These are phyloP conservation scores for Nemoura dubitans DNA, from an alignment of 2,888 invertebrate genomes.

Conservation along the genomic window DNA sequence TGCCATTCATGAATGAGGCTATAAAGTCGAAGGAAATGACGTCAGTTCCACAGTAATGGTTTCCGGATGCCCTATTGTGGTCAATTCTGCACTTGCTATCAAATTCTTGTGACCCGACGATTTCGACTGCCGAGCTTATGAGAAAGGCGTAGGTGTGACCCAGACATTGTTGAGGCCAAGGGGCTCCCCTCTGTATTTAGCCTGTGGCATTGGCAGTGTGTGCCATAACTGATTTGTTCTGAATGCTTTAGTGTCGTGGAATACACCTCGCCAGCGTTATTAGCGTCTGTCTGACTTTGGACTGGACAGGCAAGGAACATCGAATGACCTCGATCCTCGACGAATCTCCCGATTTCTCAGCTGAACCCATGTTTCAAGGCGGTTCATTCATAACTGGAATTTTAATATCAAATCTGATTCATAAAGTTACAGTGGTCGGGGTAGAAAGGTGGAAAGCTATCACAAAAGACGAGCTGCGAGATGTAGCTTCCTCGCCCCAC, in stretches of 20 bases:
- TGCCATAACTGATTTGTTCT: neutral
- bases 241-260: neutral
- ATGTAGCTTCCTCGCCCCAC: neutral
- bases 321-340: neutral
- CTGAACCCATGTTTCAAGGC: neutral
- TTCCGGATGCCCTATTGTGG: conserved; percentile 39
- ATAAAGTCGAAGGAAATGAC: conserved; percentile 30
- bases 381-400: conserved; percentile 2
- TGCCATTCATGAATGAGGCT: neutral
- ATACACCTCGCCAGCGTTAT: neutral
- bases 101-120: neutral
- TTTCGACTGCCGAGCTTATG: neutral
- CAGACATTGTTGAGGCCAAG: neutral
- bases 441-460: neutral
- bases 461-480: neutral
- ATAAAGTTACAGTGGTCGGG: neutral
- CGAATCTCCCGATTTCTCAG: neutral
- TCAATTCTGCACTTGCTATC: neutral
- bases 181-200: neutral
- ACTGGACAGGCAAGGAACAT: neutral
- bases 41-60: conserved; percentile 24
- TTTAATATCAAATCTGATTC: neutral
- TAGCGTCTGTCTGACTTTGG: neutral
- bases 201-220: neutral
- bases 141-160: neutral